Evolutionary conservation across 2,797 vertebrate genomes (phyloP).

Genomic region (Tachyglossus aculeatus): DNA sequence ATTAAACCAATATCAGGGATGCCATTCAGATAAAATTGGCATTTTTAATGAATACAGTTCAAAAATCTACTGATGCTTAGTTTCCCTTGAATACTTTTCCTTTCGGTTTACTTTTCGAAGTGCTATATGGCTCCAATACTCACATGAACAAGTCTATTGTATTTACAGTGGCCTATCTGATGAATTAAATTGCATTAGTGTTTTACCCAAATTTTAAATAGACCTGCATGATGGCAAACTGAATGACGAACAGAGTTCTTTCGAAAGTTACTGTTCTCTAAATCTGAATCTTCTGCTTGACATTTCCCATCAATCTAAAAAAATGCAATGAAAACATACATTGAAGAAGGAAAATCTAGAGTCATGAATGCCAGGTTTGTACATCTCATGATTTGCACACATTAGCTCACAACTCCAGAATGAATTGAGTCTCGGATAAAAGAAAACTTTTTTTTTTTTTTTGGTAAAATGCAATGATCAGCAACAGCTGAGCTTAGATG

Average conservation of each 20-base stretch:
- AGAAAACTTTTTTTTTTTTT: neutral
- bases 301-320: neutral
- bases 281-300: neutral
- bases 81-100: too few species aligned
- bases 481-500: neutral
- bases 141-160: too few species aligned
- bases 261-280: too few species aligned
- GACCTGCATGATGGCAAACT: too few species aligned
- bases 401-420: neutral
- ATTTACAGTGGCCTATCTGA: neutral
- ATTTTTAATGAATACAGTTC: too few species aligned
- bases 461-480: neutral
- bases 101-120: too few species aligned
- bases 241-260: too few species aligned
- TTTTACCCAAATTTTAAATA: neutral
- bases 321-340: neutral
- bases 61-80: too few species aligned
- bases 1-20: too few species aligned
- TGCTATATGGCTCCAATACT: too few species aligned
- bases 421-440: neutral
- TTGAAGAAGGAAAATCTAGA: neutral
- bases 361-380: neutral
- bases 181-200: neutral
- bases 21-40: too few species aligned
- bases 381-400: neutral